Evolutionary conservation across 1,140 invertebrate genomes (phyloP), one percentile per base, ranked within the genome.

Genomic region (Saxidomus purpurata): DNA sequence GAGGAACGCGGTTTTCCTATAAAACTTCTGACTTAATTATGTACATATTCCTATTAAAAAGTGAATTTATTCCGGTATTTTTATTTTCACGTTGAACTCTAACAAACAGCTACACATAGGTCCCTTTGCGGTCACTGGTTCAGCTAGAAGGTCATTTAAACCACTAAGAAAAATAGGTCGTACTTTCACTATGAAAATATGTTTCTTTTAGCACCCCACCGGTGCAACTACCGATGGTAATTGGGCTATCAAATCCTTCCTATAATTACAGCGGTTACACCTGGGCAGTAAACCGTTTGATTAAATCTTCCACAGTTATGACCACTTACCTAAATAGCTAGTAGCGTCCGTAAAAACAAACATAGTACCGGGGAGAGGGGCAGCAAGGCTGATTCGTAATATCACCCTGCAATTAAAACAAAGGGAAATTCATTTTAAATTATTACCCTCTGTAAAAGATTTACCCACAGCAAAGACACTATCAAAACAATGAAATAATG

Each of bases 221-320:
- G 11, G 34, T 71, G 34, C 67, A 71, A 38, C 67, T 9, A 31
- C 11, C 11, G 17, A 15, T 1, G 67, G 38, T 71, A 71, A 71
- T 71, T 71, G 67, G 67, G 67, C 22, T 71, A 71, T 71, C 34
- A 38, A 38, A 71, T 71, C 11, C 55, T 9, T 9, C 4, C 55
- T 25, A 22, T 59, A 59, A n/a, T 71, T 38, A 38, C 9, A 19
- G 2, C 28, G 36, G 34, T 38, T 40, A 38, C 67, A 71, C 36
- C 67, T 38, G 67, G 67, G 17, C 67, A 71, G 31, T 38, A 28
- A 71, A 40, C 67, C 67, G 15, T 38, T 36, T 71, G 67, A 71
- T 71, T 38, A 38, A 71, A n/a, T 8, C 15, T 8, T 43, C 15
- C 15, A 63, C 6, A 28, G 25, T 9, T 63, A 28, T 28, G 22